Evolutionary conservation across 2,113 vertebrate genomes (phyloP).

Genomic region (Hydrolagus affinis): DNA sequence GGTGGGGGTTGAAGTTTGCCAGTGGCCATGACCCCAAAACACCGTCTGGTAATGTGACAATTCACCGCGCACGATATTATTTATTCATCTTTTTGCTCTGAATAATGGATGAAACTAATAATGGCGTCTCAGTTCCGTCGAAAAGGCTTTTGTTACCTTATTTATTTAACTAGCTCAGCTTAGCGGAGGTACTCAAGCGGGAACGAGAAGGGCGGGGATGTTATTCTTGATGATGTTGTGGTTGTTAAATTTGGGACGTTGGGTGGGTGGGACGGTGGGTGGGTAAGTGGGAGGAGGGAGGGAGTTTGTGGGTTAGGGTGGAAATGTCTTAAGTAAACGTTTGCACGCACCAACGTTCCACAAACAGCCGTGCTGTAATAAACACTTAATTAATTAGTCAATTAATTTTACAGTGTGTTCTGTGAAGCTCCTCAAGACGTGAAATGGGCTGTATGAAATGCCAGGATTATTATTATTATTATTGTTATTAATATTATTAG

Average conservation of each 20-base stretch:
- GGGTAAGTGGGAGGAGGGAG: too few species aligned
- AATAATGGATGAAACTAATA: conserved; percentile 41
- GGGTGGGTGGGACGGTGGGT: neutral
- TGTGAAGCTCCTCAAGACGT: too few species aligned
- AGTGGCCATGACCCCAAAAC: conserved; percentile 35
- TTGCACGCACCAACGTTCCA: too few species aligned
- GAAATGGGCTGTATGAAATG: too few species aligned
- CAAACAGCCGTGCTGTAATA: too few species aligned
- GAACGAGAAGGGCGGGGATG: neutral
- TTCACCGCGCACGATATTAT: conserved; percentile 36
- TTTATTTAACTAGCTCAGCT: neutral
- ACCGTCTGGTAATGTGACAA: conserved; percentile 30
- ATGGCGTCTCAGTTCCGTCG: conserved; percentile 32
- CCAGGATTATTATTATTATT: too few species aligned
- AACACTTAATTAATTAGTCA: too few species aligned
- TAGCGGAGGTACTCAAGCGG: neutral
- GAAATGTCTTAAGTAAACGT: too few species aligned
- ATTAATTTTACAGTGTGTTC: too few species aligned
- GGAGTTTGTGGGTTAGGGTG: too few species aligned
- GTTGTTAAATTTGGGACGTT: neutral
- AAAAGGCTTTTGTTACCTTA: conserved; percentile 35
- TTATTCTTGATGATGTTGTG: neutral
- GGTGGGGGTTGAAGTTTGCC: neutral
- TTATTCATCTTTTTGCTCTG: conserved; percentile 41
- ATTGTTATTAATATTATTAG: too few species aligned